Percentiles rank a stretch among this genome's conserved stretches.
These are phyloP conservation scores for Tortricodes alternella DNA, from an alignment of 2,888 invertebrate genomes.

Conservation along the genomic window DNA sequence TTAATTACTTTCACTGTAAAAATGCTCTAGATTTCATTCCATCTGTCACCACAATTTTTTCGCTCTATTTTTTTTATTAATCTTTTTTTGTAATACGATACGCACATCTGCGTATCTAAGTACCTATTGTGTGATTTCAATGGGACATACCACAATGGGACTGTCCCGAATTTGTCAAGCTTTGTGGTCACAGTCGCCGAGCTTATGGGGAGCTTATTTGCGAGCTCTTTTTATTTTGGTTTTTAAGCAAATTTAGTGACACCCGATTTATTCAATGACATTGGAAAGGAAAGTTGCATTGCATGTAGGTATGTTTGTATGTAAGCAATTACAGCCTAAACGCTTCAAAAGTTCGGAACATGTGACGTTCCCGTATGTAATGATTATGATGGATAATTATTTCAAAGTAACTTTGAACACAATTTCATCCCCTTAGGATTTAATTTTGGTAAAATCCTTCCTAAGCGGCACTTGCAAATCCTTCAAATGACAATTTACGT, in stretches of 20 bases:
- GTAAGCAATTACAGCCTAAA: no score
- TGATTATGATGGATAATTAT: no score
- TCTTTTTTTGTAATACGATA: conserved; percentile 22
- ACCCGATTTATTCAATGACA: neutral
- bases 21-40: no score
- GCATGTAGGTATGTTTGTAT: no score
- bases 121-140: conserved; percentile 31
- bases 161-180: conserved; percentile 20
- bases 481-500: no score
- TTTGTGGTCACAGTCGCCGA: conserved; percentile 27
- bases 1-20: no score
- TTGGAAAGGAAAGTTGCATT: neutral
- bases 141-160: conserved; percentile 16
- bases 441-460: no score
- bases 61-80: conserved; percentile 22
- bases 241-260: conserved; percentile 4
- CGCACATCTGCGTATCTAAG: conserved; percentile 35
- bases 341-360: no score
- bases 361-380: no score
- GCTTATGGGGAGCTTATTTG: conserved; percentile 16
- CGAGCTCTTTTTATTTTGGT: conserved; percentile 2
- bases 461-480: no score
- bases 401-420: no score
- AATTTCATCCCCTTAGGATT: no score
- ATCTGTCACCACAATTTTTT: neutral